Evolutionary conservation across 2,888 invertebrate genomes (phyloP), one percentile per base, ranked within the genome.

Genomic region (Calephelis perditalis): DNA sequence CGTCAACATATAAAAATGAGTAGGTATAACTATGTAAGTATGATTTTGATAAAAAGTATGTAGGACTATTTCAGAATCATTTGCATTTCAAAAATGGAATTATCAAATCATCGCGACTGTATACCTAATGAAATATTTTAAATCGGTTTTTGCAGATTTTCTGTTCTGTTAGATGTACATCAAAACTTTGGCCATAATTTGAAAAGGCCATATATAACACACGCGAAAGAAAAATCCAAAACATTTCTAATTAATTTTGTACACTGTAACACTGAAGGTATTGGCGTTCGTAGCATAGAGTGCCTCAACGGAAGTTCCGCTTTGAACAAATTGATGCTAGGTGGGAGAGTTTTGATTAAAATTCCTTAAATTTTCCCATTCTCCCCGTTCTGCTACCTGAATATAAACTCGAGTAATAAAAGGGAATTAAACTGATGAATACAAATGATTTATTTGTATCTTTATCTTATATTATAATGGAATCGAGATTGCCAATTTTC

Each of bases 271-370:
- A 49, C 12, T 49, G 10, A 49, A 26, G 26, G 26, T 49, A 49
- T 49, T 49, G 49, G 49, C 49, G 26, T 15, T 26, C 15, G 49
- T 49, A 26, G 15, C 26, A 49, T 26, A 49, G 49, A 26, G 26
- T 49, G 26, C 26, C 49, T 49, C 49, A 26, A 49, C 15, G 15
- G 49, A 62, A 67, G 58, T 68, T 67, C 64, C 62, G 55, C 64
- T 61, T 62, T 65, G 64, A 65, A 63, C 64, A 65, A 70, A 69
- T 68, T 63, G 60, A 65, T 62, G 62, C 59, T 62, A 47, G 59
- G 60, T 47, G 62, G 58, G 58, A 57, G 58, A 58, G 62, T 60
- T 65, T 71, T 68, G 66, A 72, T 70, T 70, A 70, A 69, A 67
- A 65, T 63, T 59, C 59, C 63, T 63, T 63, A 64, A 60, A 68